A percentile compares a stretch with the other conserved stretches of the same genome.
Conservation (phyloP, 64 coral and sea anemone species). For the Pachyseris speciosa region DNA sequence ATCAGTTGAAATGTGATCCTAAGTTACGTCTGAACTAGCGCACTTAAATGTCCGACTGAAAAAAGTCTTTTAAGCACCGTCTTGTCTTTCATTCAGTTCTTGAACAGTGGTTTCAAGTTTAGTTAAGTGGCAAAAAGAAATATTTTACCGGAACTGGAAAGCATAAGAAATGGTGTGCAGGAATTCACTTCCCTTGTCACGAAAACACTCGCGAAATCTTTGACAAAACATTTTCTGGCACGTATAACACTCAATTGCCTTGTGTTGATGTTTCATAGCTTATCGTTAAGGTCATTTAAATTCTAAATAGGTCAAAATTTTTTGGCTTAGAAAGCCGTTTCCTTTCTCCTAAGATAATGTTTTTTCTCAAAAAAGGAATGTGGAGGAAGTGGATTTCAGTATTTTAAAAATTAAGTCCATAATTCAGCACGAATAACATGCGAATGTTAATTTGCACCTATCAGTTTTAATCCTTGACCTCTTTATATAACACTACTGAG, state of each 20-base stretch:
- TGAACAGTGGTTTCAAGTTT: background rate
- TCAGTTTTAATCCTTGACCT: background rate
- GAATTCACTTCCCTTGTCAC: slow-evolving; percentile 29
- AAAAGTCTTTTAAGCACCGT: background rate
- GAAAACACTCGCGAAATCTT: background rate
- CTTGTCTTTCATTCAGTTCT: background rate
- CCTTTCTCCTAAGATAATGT: background rate
- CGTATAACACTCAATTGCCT: slow-evolving; percentile 12
- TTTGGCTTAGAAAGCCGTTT: background rate
- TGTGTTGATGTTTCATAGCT: background rate
- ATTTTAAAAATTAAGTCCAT: background rate
- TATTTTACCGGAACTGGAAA: background rate
- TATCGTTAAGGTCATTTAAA: slow-evolving; percentile 2
- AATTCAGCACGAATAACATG: no score
- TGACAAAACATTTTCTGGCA: slow-evolving; percentile 6
- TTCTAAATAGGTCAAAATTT: slow-evolving; percentile 21
- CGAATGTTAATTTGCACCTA: no score
- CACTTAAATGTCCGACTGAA: background rate
- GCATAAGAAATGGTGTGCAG: background rate
- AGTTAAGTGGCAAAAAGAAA: background rate
- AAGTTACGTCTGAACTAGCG: background rate
- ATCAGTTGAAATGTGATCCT: slow-evolving; percentile 13
- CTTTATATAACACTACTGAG: background rate
- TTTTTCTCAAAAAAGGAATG: background rate
- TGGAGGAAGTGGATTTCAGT: background rate